Evolutionary conservation across 2,113 vertebrate genomes (phyloP).

Genomic region (Gallinago paraguaiae): DNA sequence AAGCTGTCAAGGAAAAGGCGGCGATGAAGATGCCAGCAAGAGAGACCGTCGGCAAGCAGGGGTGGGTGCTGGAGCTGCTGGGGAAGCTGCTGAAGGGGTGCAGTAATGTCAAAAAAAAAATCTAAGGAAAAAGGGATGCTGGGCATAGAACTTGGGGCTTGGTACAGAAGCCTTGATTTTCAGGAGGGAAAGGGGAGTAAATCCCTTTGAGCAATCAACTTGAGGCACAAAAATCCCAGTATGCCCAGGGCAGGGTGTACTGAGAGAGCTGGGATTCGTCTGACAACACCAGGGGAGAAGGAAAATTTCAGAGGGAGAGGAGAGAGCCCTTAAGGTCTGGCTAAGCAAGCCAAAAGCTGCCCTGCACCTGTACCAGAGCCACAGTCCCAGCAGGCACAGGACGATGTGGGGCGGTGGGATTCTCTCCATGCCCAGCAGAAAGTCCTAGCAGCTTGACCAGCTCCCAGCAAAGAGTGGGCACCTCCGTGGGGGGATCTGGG

Average conservation of each 20-base stretch:
- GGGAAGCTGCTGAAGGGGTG: conserved; percentile 24
- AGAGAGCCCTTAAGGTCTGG: neutral
- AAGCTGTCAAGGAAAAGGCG: conserved; percentile 7
- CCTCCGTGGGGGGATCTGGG: neutral
- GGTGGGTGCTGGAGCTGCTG: conserved; percentile 5
- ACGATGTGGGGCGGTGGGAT: fast-evolving
- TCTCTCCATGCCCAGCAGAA: neutral
- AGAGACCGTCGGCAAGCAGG: neutral
- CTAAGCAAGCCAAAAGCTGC: neutral
- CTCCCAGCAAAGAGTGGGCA: neutral
- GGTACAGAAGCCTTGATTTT: neutral
- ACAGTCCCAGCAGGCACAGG: neutral
- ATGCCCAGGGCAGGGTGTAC: neutral
- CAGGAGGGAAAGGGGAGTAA: neutral
- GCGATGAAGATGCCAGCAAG: neutral
- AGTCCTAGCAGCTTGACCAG: neutral
- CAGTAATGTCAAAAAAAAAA: neutral
- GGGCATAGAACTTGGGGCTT: neutral
- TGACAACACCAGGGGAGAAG: neutral
- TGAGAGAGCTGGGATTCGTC: neutral
- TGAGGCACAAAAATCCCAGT: neutral
- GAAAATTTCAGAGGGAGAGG: neutral
- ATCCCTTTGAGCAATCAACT: neutral
- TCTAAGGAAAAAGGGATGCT: neutral
- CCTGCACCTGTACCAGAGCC: neutral